Base-by-base conservation (phyloP, 2,797 vertebrate species). In the Syngnathus rostellatus region DNA sequence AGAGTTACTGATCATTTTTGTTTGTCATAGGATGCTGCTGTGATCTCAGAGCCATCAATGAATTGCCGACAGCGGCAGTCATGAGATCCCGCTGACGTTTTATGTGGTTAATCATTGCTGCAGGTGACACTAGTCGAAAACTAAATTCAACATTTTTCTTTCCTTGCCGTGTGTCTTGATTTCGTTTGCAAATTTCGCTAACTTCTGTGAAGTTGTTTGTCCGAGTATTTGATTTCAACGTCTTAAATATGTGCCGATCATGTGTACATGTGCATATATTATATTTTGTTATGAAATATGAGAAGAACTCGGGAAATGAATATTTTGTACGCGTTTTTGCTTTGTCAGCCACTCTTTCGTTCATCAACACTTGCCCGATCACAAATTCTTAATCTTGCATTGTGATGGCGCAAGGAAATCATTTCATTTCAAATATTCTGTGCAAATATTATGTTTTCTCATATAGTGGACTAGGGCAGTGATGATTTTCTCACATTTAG, bases 161-260 rank as follows among this genome's bases (percentile, higher is more conserved):
- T 19, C 19, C 19, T 51, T 51, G 2, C 8, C 23, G 1, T 23
- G 23, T 23, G n/a, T 23, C 11, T 55, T 75, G 70, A 11, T 11
- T 21, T 12, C 43, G 61, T 23, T 63, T 8, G 71, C 73, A 79
- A 75, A 66, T 87, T 78, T 81, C 84, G 92, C 93, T 97, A 92
- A 98, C 96, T 98, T 98, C 95, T 92, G 92, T 97, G 96, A 98
- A 98, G 96, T 97, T 98, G 93, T 94, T 89, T 86, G 92, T 93
- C 86, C 80, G 68, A 62, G 59, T 41, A 62, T 62, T 23, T 43
- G 12, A n/a, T 62, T 43, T 43, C 59, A 43, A 21, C 17, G 54
- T 57, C 25, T 31, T 57, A 57, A 57, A 57, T 57, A 37, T 57
- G 16, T 12, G 21, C 0, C n/a, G 50, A 53, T 53, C 31, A 10